These are phyloP conservation scores for Morus bassanus DNA, from an alignment of 2,797 vertebrate genomes.

Conservation along the genomic window DNA sequence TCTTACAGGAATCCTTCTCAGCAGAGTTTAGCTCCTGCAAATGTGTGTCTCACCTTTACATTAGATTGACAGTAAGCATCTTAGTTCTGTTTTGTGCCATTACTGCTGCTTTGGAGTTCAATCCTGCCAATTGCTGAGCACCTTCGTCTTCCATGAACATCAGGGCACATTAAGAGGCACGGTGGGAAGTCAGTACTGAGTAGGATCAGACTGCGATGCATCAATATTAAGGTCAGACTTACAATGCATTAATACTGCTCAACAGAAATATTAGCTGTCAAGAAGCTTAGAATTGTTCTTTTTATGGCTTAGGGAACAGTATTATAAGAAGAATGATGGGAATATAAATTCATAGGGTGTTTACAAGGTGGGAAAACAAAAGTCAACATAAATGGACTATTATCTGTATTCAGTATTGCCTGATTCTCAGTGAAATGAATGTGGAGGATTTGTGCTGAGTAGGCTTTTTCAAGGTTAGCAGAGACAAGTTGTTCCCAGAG, in stretches of 20 bases:
- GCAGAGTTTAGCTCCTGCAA: not conserved
- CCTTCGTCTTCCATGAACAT: fast-evolving
- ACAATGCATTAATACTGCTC: not conserved
- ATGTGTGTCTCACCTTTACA: not conserved
- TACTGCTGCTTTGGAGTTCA: not conserved
- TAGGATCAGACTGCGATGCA: not conserved
- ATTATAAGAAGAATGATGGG: not conserved
- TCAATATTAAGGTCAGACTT: slow-evolving; percentile 31
- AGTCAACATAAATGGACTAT: slow-evolving; percentile 14
- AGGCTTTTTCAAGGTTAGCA: not conserved
- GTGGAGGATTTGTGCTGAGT: not conserved
- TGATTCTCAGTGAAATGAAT: not conserved
- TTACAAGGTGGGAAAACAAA: slow-evolving; percentile 40
- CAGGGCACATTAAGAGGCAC: not conserved
- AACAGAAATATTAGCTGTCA: slow-evolving; percentile 56
- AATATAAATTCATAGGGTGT: slow-evolving; percentile 54
- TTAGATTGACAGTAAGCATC: not conserved
- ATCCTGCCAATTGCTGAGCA: not conserved
- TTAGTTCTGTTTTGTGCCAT: not conserved
- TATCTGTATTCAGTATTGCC: slow-evolving; percentile 12
- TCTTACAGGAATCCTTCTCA: not conserved
- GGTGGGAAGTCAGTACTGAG: not conserved
- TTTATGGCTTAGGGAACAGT: slow-evolving; percentile 37
- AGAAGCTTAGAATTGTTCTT: slow-evolving; percentile 42
- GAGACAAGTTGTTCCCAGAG: not conserved